A percentile compares a stretch with the other conserved stretches of the same genome.
Evolutionary conservation across 2,888 invertebrate species (phyloP).

Genomic region (Dendrolimus houi): DNA sequence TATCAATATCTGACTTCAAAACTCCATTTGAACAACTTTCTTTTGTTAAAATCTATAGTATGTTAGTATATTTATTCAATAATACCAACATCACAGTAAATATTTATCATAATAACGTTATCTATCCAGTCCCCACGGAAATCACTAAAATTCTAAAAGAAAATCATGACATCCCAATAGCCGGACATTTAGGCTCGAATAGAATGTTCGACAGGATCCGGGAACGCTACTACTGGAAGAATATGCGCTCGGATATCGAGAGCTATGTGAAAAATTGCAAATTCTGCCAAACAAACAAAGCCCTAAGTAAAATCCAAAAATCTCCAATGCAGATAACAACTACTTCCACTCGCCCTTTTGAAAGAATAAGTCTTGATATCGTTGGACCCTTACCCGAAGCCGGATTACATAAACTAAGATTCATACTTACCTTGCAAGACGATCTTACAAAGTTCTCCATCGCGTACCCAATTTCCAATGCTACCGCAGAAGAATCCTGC

Average conservation of each 20-base stretch:
- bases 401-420: conserved; percentile 9
- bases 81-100: conserved; percentile 14
- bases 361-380: neutral
- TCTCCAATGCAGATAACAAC: neutral
- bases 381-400: conserved; percentile 1
- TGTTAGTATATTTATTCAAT: conserved; percentile 14
- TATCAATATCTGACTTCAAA: conserved; percentile 6
- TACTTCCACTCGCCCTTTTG: neutral
- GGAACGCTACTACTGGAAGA: conserved; percentile 15
- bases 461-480: conserved; percentile 10
- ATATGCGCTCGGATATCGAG: conserved; percentile 14
- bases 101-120: conserved; percentile 14
- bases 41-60: conserved; percentile 17
- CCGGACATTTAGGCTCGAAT: conserved; percentile 14
- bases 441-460: conserved; percentile 12
- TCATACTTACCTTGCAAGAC: conserved; percentile 12
- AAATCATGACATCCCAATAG: conserved; percentile 17
- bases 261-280: conserved; percentile 11
- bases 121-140: conserved; percentile 14
- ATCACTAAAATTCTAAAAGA: conserved; percentile 13
- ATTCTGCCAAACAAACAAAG: neutral
- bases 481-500: conserved; percentile 1
- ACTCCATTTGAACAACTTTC: conserved; percentile 10
- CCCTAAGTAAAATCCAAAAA: neutral
- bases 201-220: conserved; percentile 12